A percentile compares a stretch with the other conserved stretches of the same genome.
These are phyloP conservation scores for Spatulosminthurus flaviceps DNA, from an alignment of 2,888 invertebrate genomes.

Conservation along the genomic window DNA sequence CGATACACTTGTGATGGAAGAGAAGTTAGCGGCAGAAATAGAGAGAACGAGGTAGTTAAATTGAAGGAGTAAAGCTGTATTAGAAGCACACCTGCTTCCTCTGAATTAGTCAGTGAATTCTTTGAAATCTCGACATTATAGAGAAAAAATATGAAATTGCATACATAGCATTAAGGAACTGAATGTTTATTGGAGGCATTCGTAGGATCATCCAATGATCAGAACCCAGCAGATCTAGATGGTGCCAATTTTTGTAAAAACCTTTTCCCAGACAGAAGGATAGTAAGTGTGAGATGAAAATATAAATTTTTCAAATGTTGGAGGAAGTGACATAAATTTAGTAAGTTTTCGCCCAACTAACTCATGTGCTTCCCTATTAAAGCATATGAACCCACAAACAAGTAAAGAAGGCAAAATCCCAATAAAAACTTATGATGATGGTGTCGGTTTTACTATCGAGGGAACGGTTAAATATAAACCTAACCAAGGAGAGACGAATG, in stretches of 20 bases:
- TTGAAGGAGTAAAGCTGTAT: background rate
- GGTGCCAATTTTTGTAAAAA: conserved; percentile 15
- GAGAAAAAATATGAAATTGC: background rate
- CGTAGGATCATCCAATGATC: background rate
- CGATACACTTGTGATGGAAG: conserved; percentile 6
- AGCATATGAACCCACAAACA: background rate
- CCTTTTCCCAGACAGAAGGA: background rate
- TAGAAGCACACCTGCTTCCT: conserved; percentile 11
- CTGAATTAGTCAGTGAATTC: background rate
- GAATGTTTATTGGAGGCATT: background rate
- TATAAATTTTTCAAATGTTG: conserved; percentile 31
- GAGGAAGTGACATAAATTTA: conserved; percentile 50
- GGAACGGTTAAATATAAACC: conserved; percentile 40
- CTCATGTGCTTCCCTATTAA: conserved; percentile 28
- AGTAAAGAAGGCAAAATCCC: conserved; percentile 16
- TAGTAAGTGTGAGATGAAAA: conserved; percentile 10
- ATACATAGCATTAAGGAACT: background rate
- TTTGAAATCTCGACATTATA: background rate
- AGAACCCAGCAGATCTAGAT: background rate
- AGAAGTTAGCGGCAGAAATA: background rate
- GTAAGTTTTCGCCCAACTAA: conserved; percentile 41
- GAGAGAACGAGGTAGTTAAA: background rate
- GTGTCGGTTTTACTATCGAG: conserved; percentile 20
- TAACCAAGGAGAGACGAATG: conserved; percentile 21
- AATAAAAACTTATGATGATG: conserved; percentile 18